These are phyloP conservation scores for Tetraneura akinire DNA, from an alignment of 1,140 invertebrate genomes.

Conservation along the genomic window DNA sequence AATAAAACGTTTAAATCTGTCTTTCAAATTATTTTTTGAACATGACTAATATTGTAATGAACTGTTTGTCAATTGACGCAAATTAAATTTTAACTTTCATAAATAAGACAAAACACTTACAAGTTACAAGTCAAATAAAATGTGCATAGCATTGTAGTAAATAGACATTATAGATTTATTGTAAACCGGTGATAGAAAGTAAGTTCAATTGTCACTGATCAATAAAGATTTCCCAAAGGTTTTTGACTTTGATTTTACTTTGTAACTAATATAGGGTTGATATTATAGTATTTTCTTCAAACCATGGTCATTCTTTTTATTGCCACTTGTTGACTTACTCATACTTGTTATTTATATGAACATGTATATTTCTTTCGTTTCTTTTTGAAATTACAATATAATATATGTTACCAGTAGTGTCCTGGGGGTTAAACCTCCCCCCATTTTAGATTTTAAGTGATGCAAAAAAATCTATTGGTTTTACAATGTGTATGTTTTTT, in stretches of 20 bases:
- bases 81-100: constrained; percentile 35
- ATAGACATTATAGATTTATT: constrained; percentile 31
- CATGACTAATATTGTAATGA: too few relatives aligned
- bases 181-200: neutral
- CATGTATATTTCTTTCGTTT: neutral
- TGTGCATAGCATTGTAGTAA: neutral
- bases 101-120: neutral
- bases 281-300: neutral
- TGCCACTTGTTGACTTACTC: constrained; percentile 40
- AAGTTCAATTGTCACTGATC: constrained; percentile 17
- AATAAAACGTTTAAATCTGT: too few relatives aligned
- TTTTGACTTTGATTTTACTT: constrained; percentile 8
- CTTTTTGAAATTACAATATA: too few relatives aligned
- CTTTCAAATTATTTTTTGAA: neutral
- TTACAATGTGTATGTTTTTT: too few relatives aligned
- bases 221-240: neutral
- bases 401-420: too few relatives aligned
- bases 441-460: too few relatives aligned
- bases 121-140: neutral
- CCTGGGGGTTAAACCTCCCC: too few relatives aligned
- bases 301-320: neutral
- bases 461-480: too few relatives aligned
- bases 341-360: constrained; percentile 8
- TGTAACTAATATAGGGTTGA: constrained; percentile 10
- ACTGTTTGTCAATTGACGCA: neutral